phyloP scores from a whole-genome alignment of 2,888 invertebrate genomes.

The Byasa hedistus region DNA sequence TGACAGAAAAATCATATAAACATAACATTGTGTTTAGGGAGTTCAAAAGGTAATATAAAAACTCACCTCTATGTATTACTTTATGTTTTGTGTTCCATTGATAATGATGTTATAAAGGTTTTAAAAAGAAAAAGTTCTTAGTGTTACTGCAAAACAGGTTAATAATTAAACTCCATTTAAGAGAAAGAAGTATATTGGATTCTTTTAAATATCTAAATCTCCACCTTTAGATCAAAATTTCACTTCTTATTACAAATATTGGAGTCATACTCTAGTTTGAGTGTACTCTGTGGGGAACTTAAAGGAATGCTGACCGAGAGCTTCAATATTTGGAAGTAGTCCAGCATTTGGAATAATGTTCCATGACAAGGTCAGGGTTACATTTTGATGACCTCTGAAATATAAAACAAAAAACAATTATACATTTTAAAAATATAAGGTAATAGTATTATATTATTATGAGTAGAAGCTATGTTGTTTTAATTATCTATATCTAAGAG shows the following conservation, averaged over 20 bases:
- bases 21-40: too few relatives aligned
- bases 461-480: too few relatives aligned
- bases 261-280: slow-evolving; percentile 73
- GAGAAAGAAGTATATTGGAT: slow-evolving; percentile 48
- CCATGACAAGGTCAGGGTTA: slow-evolving; percentile 96
- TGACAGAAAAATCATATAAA: too few relatives aligned
- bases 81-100: too few relatives aligned
- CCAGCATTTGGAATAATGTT: slow-evolving; percentile 99
- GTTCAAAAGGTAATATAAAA: too few relatives aligned
- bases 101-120: too few relatives aligned
- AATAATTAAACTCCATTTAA: slow-evolving; percentile 45
- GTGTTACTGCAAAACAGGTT: neutral
- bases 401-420: slow-evolving; percentile 19
- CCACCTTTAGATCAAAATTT: slow-evolving; percentile 33
- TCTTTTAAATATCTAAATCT: slow-evolving; percentile 46
- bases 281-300: slow-evolving; percentile 95
- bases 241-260: slow-evolving; percentile 32
- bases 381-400: slow-evolving; percentile 94
- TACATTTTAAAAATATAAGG: neutral
- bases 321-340: slow-evolving; percentile 91
- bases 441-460: too few relatives aligned
- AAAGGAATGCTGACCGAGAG: slow-evolving; percentile 91
- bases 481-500: too few relatives aligned
- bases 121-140: neutral
- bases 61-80: too few relatives aligned